Evolutionary conservation across 1,140 invertebrate species (phyloP), one percentile per base, ranked within the genome.

Genomic region (Bombus confusus): DNA sequence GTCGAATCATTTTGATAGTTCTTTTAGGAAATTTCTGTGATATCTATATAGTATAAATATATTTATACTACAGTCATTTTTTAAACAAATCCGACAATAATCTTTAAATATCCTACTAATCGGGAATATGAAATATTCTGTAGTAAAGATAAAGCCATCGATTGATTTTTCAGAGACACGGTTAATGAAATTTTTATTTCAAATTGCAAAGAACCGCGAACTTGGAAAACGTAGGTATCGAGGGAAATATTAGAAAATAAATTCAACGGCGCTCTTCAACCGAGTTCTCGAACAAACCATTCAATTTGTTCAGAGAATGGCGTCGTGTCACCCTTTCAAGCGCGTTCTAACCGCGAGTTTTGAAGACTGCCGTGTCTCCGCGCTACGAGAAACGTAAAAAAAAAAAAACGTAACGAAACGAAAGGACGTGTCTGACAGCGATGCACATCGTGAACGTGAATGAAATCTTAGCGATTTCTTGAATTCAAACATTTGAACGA

Each of bases 401-500:
- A 8, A 75, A 34, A 52, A 34, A 37, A 76, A 57, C 37, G 47
- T 15, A 34, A 34, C 3, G 6, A 31, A 43, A 57, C 37, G 15
- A 28, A 22, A 12, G 28, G 10, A 57, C 10, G 3, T 62, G 62
- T 59, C 28, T 57, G 39, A 34, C 37, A 78, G 43, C 47, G 64
- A 68, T 52, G 41, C 12, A 25, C 18, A 66, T 52, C 39, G 57
- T 57, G 75, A 75, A 64, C 69, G 66, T 59, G 75, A 71, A 72
- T 64, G 73, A 47, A 31, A 82, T 37, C 37, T 71, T 89, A 18
- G 43, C 39, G 34, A 79, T 85, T 75, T 82, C 52, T 39, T 43
- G 85, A 78, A 86, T 62, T 87, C 82, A 85, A 91, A 93, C 82
- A 90, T 90, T 92, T 91, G 87, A 92, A 94, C 93, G 92, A 94